Conservation (phyloP, 2,888 invertebrate genomes). For the Merodon equestris region DNA sequence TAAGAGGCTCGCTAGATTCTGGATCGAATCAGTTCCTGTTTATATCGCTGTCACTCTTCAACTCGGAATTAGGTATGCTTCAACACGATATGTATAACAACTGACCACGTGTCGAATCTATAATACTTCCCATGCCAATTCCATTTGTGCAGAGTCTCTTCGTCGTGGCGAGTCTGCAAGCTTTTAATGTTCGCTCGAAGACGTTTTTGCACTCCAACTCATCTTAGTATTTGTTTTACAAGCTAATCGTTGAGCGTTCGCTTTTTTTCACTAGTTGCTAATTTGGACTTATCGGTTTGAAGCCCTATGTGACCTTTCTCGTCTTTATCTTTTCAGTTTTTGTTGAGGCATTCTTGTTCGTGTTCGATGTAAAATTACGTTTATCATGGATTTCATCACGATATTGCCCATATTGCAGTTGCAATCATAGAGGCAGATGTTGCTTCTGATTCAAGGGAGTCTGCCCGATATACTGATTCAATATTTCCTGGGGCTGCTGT, state of each 20-base stretch:
- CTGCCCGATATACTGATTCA: slow-evolving; percentile 81
- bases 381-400: slow-evolving; percentile 94
- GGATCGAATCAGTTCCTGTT: slow-evolving; percentile 80
- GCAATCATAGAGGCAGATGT: slow-evolving; percentile 89
- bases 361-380: slow-evolving; percentile 92
- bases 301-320: slow-evolving; percentile 74
- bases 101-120: slow-evolving; percentile 77
- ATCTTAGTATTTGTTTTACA: slow-evolving; percentile 79
- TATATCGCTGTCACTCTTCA: slow-evolving; percentile 80
- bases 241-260: slow-evolving; percentile 73
- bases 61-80: slow-evolving; percentile 80
- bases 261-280: slow-evolving; percentile 76
- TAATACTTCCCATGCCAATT: slow-evolving; percentile 77
- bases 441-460: slow-evolving; percentile 80
- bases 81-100: slow-evolving; percentile 79
- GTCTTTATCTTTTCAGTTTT: slow-evolving; percentile 75
- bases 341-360: slow-evolving; percentile 76
- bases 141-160: slow-evolving; percentile 78
- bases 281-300: slow-evolving; percentile 74
- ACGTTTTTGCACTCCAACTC: slow-evolving; percentile 80
- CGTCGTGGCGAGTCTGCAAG: slow-evolving; percentile 80
- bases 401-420: slow-evolving; percentile 93
- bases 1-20: slow-evolving; percentile 81
- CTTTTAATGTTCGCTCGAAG: slow-evolving; percentile 80
- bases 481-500: slow-evolving; percentile 81